Base-by-base conservation (phyloP, 2,797 vertebrate genomes). In the Peromyscus eremicus region DNA sequence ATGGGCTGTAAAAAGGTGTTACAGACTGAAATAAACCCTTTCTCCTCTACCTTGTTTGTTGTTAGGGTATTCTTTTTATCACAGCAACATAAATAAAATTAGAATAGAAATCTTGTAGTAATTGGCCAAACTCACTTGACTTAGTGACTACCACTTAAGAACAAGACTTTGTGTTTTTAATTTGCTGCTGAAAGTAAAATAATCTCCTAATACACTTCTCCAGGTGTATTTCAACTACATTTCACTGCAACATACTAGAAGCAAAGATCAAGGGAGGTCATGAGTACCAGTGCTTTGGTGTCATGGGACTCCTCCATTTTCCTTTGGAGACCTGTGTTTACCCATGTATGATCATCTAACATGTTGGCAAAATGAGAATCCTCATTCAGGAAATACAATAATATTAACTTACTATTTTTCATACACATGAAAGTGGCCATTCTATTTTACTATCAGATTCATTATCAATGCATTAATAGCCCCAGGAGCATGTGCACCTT, bases 121-220 rank as follows among this genome's bases (percentile, higher is more conserved):
- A 87, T 89, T 87, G 21, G 46, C n/a, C 29, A 11, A 37, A 68
- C 55, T 37, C 13, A 85, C 85, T 89, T 89, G 66, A 82, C n/a
- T 81, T 83, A 89, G 43, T 73, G 49, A 27, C 46, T 94, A 11
- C 32, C 21, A 77, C 85, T 96, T 70, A 85, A 86, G 3, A 55
- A 43, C 16, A n/a, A 75, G 60, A 55, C 6, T 79, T 52, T 49
- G 43, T 92, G 46, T 23, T 37, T 88, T 71, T 73, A 85, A 85
- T 64, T 93, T 37, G 77, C 17, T 75, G 68, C 10, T 66, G 40
- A 68, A 89, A 25, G 60, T 37, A 49, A 93, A 94, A 79, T 91
- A 89, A 16, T 5, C 25, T 71, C 84, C 60, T 52, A 46, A 46
- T 64, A 57, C 16, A 57, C 57, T 68, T 80, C 81, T n/a, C 32